phyloP scores from a whole-genome alignment of 2,888 invertebrate species.

The Nezara viridula region DNA sequence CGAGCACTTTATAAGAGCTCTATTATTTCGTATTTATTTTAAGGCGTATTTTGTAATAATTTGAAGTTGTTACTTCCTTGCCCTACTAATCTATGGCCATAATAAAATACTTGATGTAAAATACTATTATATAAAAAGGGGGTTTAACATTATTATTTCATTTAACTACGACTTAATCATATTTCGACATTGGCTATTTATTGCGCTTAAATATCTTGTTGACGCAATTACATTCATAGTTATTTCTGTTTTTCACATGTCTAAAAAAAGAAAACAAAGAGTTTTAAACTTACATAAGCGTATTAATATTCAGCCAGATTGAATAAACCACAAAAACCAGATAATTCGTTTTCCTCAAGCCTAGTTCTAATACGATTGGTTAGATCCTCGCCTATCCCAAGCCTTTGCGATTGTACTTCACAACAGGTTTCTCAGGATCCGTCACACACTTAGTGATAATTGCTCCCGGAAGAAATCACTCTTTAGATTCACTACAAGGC shows the following conservation, averaged over 20 bases:
- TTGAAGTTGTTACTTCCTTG: too few relatives aligned
- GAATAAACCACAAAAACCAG: slow-evolving; percentile 6
- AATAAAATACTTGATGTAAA: too few relatives aligned
- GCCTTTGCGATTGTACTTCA: neutral
- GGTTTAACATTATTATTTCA: too few relatives aligned
- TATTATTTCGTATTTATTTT: too few relatives aligned
- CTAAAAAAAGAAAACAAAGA: neutral
- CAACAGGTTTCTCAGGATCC: slow-evolving; percentile 5
- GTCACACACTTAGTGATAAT: neutral
- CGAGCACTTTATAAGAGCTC: too few relatives aligned
- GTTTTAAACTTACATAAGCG: neutral
- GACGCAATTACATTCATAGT: neutral
- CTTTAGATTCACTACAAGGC: neutral
- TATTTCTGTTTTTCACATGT: neutral
- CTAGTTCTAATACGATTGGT: neutral
- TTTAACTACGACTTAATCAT: too few relatives aligned
- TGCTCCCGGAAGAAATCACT: slow-evolving; percentile 17
- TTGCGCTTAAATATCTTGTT: neutral
- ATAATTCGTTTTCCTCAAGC: neutral
- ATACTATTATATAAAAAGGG: too few relatives aligned
- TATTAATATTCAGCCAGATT: neutral
- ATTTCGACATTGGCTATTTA: neutral
- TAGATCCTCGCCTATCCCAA: neutral
- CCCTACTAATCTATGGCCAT: too few relatives aligned
- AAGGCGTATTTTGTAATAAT: too few relatives aligned